These are phyloP conservation scores for Helicoverpa armigera DNA, from an alignment of 1,140 invertebrate genomes.

Conservation along the genomic window DNA sequence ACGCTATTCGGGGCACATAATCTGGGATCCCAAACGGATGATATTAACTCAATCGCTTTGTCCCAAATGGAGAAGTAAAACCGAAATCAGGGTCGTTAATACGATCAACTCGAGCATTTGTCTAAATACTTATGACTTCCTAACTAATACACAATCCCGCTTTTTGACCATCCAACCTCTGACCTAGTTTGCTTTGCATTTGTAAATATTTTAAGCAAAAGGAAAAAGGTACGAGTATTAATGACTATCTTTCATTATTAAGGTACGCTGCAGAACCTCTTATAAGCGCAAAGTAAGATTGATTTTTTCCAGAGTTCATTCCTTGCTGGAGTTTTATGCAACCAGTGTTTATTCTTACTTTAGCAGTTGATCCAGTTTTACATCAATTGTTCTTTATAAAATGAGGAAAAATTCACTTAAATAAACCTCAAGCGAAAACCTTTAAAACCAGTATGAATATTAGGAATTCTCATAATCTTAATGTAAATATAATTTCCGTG, in stretches of 20 bases:
- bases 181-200: conserved; percentile 13
- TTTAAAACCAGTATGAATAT: no score
- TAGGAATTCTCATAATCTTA: no score
- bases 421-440: no score
- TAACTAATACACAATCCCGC: conserved; percentile 20
- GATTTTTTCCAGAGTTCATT: conserved; percentile 15
- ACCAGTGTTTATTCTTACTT: neutral
- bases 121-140: conserved; percentile 38
- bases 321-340: conserved; percentile 2
- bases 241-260: conserved; percentile 6
- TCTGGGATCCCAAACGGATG: conserved; percentile 42
- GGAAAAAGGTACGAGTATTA: neutral
- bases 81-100: conserved; percentile 28
- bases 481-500: no score
- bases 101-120: conserved; percentile 26
- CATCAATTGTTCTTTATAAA: no score
- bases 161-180: conserved; percentile 32
- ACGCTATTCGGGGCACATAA: conserved; percentile 41
- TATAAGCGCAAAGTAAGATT: conserved; percentile 19
- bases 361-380: no score
- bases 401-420: no score
- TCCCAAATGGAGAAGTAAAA: conserved; percentile 38
- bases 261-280: conserved; percentile 6
- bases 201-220: conserved; percentile 27
- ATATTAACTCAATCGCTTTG: conserved; percentile 43